Evolutionary conservation across 2,888 invertebrate genomes (phyloP), one percentile per base, ranked within the genome.

Genomic region (Lysandra bellargus): DNA sequence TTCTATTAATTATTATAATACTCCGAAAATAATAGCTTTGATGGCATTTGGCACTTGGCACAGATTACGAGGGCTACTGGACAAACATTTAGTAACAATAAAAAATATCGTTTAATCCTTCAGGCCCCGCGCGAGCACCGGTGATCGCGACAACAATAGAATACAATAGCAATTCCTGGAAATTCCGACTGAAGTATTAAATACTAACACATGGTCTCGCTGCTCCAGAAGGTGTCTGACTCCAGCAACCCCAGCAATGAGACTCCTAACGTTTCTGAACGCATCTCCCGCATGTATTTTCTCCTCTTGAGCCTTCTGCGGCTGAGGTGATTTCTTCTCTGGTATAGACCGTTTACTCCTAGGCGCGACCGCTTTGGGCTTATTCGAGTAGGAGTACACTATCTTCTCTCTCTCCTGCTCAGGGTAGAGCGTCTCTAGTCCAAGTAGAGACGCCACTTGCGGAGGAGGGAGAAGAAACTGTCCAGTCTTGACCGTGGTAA

Each of bases 401-500:
- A 95, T 89, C 82, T 88, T 86, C 79, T 89, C 88, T 30, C 87
- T 85, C 81, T 90, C 87, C 78, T 86, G 85, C 78, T 88, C 81
- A 77, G 91, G 87, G 87, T 92, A 90, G 83, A 93, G 85, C 12
- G 92, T 83, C 80, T 93, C 90, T 80, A 96, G 92, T 0, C 96
- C 96, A 33, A 97, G 92, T n/a, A 96, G 91, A 6, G 91, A 89
- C 7, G 97, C 97, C 73, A 96, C 90, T 85, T 96, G 96, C n/a
- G 96, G 96, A 0, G 97, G 97, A 5, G 98, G 98, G 86, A 97
- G 96, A 82, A 98, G 91, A 87, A 98, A 98, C 85, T 96, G 96
- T 2, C 98, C 98, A 78, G 96, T 96, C 84, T 96, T 97, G 73
- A 98, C 98, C 0, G 97, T 97, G 12, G 97, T 97, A 82, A 98